phyloP scores from a whole-genome alignment of 2,888 invertebrate genomes.

The Drosophila planitibia region DNA sequence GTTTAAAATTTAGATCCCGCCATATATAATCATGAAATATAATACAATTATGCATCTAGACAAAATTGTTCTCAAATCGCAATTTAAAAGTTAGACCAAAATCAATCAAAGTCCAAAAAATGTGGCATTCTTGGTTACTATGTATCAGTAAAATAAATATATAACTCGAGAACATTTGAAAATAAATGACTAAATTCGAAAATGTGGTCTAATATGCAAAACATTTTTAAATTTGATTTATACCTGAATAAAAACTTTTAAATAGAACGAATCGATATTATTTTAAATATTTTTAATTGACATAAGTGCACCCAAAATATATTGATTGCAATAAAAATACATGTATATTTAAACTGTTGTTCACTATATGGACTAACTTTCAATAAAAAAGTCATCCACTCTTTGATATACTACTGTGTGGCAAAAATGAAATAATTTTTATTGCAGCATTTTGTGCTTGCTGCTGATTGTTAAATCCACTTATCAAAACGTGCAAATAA shows the following conservation, averaged over 20 bases:
- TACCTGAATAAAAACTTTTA: neutral
- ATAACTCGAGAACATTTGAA: neutral
- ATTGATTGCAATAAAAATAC: neutral
- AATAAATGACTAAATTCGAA: neutral
- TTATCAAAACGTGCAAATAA: conserved; percentile 80
- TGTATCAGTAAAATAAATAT: neutral
- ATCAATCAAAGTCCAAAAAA: neutral
- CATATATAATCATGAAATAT: neutral
- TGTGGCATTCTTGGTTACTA: neutral
- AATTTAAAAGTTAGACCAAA: neutral
- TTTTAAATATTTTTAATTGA: neutral
- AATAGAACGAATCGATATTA: neutral
- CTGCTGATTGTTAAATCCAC: conserved; percentile 70
- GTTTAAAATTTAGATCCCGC: neutral
- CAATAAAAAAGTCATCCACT: conserved; percentile 11
- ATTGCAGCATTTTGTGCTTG: conserved; percentile 19
- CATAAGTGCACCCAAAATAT: neutral
- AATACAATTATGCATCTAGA: neutral
- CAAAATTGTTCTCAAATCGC: neutral
- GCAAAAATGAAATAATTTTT: conserved; percentile 4
- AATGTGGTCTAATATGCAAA: neutral
- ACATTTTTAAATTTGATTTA: neutral
- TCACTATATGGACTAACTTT: neutral
- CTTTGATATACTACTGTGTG: conserved; percentile 17
- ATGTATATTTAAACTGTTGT: neutral